Percentiles rank a stretch among this genome's conserved stretches.
Evolutionary conservation across 2,888 invertebrate genomes (phyloP).

Genomic region (Autographa gamma): DNA sequence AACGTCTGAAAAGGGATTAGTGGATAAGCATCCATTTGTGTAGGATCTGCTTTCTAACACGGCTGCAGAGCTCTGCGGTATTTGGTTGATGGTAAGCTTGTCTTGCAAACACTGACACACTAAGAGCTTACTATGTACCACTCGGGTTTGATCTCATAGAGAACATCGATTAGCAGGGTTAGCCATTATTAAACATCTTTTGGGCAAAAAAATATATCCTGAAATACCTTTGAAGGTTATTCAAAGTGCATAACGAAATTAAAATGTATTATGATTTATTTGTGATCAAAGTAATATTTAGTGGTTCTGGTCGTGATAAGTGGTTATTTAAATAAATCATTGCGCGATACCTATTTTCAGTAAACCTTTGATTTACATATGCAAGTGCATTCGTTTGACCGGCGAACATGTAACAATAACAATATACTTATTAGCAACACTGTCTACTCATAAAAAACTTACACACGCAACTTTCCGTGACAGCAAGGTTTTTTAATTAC

Average conservation of each 20-base stretch:
- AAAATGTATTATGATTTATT: too few species aligned
- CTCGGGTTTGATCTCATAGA: neutral
- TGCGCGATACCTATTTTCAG: neutral
- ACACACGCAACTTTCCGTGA: constrained; percentile 70
- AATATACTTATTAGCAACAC: constrained; percentile 34
- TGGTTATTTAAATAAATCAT: neutral
- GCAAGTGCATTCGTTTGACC: constrained; percentile 19
- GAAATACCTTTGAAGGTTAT: too few species aligned
- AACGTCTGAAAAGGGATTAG: neutral
- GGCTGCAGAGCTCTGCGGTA: neutral
- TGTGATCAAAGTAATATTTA: too few species aligned
- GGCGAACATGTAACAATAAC: constrained; percentile 32
- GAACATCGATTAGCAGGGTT: neutral
- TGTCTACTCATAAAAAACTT: constrained; percentile 49
- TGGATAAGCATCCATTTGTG: neutral
- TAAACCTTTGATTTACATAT: constrained; percentile 20
- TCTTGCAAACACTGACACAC: neutral
- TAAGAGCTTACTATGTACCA: neutral
- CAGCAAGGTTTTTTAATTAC: constrained; percentile 64
- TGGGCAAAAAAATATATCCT: too few species aligned
- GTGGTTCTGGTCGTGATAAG: neutral
- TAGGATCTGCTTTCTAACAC: neutral
- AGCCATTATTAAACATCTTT: too few species aligned
- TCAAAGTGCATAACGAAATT: too few species aligned
- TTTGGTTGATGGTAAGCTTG: constrained; percentile 1